A percentile compares a stretch with the other conserved stretches of the same genome.
Evolutionary conservation across 2,797 vertebrate genomes (phyloP).

Genomic region (Mastacembelus armatus): DNA sequence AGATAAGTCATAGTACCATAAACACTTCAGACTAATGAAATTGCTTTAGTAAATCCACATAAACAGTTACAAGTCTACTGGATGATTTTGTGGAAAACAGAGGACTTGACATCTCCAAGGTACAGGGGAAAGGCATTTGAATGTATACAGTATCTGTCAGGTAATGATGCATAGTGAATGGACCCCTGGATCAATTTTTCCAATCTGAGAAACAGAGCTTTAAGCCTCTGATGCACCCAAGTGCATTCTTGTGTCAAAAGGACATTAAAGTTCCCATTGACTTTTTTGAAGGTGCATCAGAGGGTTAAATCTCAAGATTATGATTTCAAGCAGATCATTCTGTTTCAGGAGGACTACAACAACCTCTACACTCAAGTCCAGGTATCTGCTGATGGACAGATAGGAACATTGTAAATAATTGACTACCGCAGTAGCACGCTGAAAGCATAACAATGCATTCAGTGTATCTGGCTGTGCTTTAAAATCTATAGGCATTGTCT

Average conservation of each 20-base stretch:
- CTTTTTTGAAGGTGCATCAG: too few species aligned
- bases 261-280: too few species aligned
- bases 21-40: too few species aligned
- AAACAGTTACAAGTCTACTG: too few species aligned
- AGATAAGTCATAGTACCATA: too few species aligned
- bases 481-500: constrained; percentile 56
- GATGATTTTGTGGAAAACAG: too few species aligned
- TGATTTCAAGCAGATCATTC: constrained; percentile 59
- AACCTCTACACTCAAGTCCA: constrained; percentile 19
- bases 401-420: constrained; percentile 70
- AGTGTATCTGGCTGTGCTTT: constrained; percentile 51
- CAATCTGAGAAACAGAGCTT: constrained; percentile 24
- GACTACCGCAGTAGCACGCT: constrained; percentile 51
- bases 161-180: constrained; percentile 68
- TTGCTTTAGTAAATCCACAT: too few species aligned
- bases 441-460: constrained; percentile 70
- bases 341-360: constrained; percentile 41
- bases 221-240: too few species aligned
- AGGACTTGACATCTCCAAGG: too few species aligned
- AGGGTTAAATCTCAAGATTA: constrained; percentile 34
- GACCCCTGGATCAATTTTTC: constrained; percentile 40
- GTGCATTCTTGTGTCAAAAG: too few species aligned
- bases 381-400: constrained; percentile 64
- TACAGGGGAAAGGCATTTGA: too few species aligned
- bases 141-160: too few species aligned